Base-by-base conservation (phyloP, 1,140 invertebrate genomes). In the Telenomus remus region DNA sequence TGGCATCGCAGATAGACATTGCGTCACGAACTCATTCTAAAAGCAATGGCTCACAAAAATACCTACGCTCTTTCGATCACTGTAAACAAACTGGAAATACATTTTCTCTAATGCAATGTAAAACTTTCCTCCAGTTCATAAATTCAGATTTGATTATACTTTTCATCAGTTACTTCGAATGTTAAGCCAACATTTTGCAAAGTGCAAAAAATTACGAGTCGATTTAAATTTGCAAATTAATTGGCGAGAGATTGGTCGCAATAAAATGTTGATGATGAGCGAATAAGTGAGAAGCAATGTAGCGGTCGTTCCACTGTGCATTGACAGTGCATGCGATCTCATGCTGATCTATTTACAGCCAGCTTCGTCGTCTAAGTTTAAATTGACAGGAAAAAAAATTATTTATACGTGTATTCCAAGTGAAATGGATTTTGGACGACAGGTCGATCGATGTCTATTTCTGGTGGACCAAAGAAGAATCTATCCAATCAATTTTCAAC, bases 21-120 rank as follows among this genome's bases (percentile, higher is more conserved):
- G 74, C 81, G 79, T 82, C 81, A 81, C 71, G 74, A 61, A 68
- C 70, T 35, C 14, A 75, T 48, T 83, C 79, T 80, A 83, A 83
- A 83, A 79, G 68, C 73, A 72, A 80, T 76, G 66, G 44, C 73
- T 71, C 54, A 77, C 77, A 79, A 83, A 83, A 79, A 83, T 83
- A 80, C 61, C 57, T 70, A 37, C 19, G 6, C 2, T 27, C 51
- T 11, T 44, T 49, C 39, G 19, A 37, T 53, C 44, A 64, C 53
- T 60, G 59, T 74, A 78, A 74, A 74, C 76, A 78, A 73, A 78
- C 70, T 47, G 3, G 53, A 11, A 48, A 68, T 56, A 63, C 42
- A n/a, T 0, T 27, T 48, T 33, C 19, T 63, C 54, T 63, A 49
- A 55, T 74, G 6, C 19, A 39, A 48, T 43, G 55, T 69, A 57